Evolutionary conservation across 2,888 invertebrate species (phyloP).

Genomic region (Leptopilina myrica): DNA sequence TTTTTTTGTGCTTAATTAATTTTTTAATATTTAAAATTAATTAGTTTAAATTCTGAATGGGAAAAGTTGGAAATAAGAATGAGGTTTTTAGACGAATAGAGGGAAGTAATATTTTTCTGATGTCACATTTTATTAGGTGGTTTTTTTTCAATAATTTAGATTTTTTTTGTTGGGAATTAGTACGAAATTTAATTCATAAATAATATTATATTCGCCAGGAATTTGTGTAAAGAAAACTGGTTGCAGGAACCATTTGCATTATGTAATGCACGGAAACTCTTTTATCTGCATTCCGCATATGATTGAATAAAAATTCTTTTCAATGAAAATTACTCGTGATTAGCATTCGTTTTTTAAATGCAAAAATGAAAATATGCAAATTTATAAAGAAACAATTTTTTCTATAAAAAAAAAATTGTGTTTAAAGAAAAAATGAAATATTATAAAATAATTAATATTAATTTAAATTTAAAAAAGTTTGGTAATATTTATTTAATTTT

Average conservation of each 20-base stretch:
- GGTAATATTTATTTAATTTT: no score
- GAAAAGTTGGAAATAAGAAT: no score
- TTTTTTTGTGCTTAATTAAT: background rate
- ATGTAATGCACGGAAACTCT: slow-evolving; percentile 21
- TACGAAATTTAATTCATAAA: background rate
- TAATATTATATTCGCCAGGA: background rate
- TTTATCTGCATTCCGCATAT: slow-evolving; percentile 14
- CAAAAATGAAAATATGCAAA: no score
- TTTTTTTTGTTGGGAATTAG: background rate
- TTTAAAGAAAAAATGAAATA: no score
- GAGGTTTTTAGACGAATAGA: no score
- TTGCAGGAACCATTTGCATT: slow-evolving; percentile 18
- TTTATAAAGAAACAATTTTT: no score
- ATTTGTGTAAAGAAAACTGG: background rate
- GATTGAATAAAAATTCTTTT: slow-evolving; percentile 3
- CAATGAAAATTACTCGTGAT: background rate
- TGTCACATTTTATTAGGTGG: no score
- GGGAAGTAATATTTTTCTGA: no score
- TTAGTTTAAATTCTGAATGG: no score
- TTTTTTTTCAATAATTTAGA: background rate
- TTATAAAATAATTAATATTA: no score
- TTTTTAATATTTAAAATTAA: background rate
- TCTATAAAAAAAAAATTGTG: no score
- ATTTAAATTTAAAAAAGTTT: no score
- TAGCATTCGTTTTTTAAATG: background rate